A percentile compares a stretch with the other conserved stretches of the same genome.
Evolutionary conservation across 1,140 invertebrate genomes (phyloP).

Genomic region (Saccostrea cuccullata): DNA sequence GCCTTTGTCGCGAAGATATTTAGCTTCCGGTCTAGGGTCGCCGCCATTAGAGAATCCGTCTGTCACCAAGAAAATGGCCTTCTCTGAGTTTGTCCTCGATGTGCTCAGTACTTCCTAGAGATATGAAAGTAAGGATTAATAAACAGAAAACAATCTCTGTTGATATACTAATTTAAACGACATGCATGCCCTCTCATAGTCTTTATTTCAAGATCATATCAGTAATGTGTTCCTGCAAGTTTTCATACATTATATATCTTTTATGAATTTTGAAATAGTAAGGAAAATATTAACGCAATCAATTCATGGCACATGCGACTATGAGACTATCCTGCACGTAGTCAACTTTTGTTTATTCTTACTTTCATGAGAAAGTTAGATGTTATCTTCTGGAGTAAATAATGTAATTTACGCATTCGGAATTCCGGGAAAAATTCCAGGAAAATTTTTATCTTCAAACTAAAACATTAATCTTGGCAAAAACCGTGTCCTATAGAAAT

Average conservation of each 20-base stretch:
- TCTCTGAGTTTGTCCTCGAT: constrained; percentile 80
- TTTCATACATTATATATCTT: too few species aligned
- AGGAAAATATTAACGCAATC: not conserved
- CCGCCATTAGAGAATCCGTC: constrained; percentile 88
- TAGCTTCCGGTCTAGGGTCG: constrained; percentile 83
- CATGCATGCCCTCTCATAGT: too few species aligned
- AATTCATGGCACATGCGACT: not conserved
- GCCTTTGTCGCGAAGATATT: constrained; percentile 80
- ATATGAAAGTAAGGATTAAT: not conserved
- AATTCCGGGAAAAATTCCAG: not conserved
- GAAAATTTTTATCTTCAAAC: not conserved
- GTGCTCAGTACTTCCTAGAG: constrained; percentile 81
- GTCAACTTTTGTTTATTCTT: not conserved
- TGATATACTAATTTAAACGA: too few species aligned
- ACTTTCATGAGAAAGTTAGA: not conserved
- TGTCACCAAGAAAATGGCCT: constrained; percentile 85
- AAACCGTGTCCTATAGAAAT: not conserved
- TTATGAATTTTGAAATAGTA: not conserved
- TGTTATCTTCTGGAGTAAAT: not conserved
- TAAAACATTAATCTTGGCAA: not conserved
- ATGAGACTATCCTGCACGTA: not conserved
- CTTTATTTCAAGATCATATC: too few species aligned
- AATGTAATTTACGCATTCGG: not conserved
- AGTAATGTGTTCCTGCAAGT: too few species aligned
- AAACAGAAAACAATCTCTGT: too few species aligned